Base-by-base conservation (phyloP, 2,888 invertebrate species). In the Acanthosepion esculentum region DNA sequence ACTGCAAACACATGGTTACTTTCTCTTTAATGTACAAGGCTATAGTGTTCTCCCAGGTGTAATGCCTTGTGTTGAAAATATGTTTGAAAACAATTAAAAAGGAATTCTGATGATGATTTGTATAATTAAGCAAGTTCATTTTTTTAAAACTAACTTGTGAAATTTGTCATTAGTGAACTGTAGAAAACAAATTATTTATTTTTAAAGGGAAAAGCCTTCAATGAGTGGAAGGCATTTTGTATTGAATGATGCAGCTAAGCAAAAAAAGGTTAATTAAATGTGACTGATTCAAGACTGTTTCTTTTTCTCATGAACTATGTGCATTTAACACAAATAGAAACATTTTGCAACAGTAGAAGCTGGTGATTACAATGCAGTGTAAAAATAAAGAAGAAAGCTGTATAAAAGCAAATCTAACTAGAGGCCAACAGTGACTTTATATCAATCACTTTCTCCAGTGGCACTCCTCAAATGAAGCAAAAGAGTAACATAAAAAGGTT, bases 1-100 rank as follows among this genome's bases (percentile, higher is more conserved):
- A 78, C 78, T 78, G 78, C 78, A 78, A 78, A 78, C 78, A 78
- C 78, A n/a, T 78, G 78, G 78, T 78, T 78, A 78, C 78, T 78
- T 78, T 78, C 78, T n/a, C n/a, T 78, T 78, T n/a, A 78, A n/a
- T 18, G n/a, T 8, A 78, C n/a, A n/a, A n/a, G n/a, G n/a, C 78
- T 78, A 78, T 78, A 78, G 78, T 78, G 78, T 78, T 78, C 78
- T 78, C 78, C 78, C 78, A 78, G 78, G n/a, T 78, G 78, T 15
- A 78, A 78, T 78, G 78, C 78, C 78, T 78, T 78, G n/a, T 78
- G 15, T n/a, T 78, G 8, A 33, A 78, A 78, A 78, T 7, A n/a
- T 15, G 4, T 33, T 78, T 33, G 12, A 12, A 78, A 10, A 78
- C 26, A n/a, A 78, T n/a, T 78, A 78, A 78, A 78, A 78, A 33